Base-by-base conservation (phyloP, 2,113 vertebrate genomes). In the Myodes glareolus region DNA sequence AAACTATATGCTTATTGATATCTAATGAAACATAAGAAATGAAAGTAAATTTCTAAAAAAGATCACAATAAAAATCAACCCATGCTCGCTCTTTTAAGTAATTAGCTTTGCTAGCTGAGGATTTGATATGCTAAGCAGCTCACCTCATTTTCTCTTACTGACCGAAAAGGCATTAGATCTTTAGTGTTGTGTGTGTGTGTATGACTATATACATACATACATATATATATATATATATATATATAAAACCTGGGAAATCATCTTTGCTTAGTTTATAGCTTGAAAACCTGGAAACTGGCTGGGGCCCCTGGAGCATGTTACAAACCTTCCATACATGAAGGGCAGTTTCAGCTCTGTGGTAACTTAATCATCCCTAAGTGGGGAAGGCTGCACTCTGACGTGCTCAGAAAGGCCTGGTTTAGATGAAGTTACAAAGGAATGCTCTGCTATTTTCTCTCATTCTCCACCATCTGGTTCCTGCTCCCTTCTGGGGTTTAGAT, bases 11-110 rank as follows among this genome's bases (percentile, higher is more conserved):
- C 39, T 89, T 75, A n/a, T 70, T 31, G 67, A 80, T 50, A 78
- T 65, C 61, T 33, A 70, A 52, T 81, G 65, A 65, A 14, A 63
- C 23, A 72, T 61, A 82, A 87, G 39, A 94, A 97, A 86, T 0
- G 10, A 85, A 65, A 85, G n/a, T 55, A 84, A 5, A 84, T 85
- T n/a, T 47, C 14, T 16, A 94, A 94, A 94, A 93, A 81, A 5
- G 16, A 58, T 94, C 33, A 87, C 50, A 76, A 47, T 31, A 76
- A 12, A 80, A 67, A 4, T 13, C 33, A 85, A 45, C 42, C n/a
- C 17, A n/a, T 1, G 3, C 7, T 72, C 21, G 10, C 29, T n/a
- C 19, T 31, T 31, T 87, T 45, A 96, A 91, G 45, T 65, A 33
- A 76, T 10, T 84, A 12, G n/a, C 80, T 12, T 63, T 29, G 77